Conservation (phyloP, 2,797 vertebrate genomes). For the Sternotherus odoratus region DNA sequence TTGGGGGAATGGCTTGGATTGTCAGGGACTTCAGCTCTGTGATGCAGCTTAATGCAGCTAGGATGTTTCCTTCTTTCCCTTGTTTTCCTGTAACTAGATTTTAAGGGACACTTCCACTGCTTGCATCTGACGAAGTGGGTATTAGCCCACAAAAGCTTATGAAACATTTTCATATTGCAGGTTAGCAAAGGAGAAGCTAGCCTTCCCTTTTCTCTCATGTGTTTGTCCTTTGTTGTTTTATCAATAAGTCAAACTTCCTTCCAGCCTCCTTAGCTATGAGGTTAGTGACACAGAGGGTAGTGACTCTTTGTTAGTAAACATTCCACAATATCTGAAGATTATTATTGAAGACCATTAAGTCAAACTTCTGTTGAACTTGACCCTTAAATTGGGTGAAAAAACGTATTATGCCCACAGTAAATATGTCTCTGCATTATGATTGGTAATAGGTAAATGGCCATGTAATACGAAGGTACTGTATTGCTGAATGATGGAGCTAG, state of each 20-base stretch:
- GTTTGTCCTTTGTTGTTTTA: conserved; percentile 45
- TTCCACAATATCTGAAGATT: conserved; percentile 13
- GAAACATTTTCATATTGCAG: conserved; percentile 24
- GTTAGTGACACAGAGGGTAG: conserved; percentile 38
- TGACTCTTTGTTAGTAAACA: conserved; percentile 36
- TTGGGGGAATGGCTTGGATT: conserved; percentile 20
- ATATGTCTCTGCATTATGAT: not conserved
- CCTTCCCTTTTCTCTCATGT: conserved; percentile 4
- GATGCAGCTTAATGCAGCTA: conserved; percentile 37
- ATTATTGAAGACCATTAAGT: conserved; percentile 45
- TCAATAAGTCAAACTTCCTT: not conserved
- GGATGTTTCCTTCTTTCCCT: conserved; percentile 32
- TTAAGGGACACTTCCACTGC: too few relatives aligned
- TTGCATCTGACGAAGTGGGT: too few relatives aligned
- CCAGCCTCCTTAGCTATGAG: conserved; percentile 28
- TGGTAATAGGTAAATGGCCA: conserved; percentile 14
- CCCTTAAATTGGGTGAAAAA: not conserved
- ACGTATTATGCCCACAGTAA: not conserved
- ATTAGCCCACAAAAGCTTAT: too few relatives aligned
- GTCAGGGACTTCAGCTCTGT: conserved; percentile 4
- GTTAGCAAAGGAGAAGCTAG: conserved; percentile 10
- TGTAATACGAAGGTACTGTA: conserved; percentile 25
- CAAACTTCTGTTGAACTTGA: conserved; percentile 31
- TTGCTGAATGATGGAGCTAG: conserved; percentile 15
- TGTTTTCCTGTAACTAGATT: conserved; percentile 26